Evolutionary conservation across 2,797 vertebrate genomes (phyloP), one percentile per base, ranked within the genome.

Genomic region (Amniataba percoides): DNA sequence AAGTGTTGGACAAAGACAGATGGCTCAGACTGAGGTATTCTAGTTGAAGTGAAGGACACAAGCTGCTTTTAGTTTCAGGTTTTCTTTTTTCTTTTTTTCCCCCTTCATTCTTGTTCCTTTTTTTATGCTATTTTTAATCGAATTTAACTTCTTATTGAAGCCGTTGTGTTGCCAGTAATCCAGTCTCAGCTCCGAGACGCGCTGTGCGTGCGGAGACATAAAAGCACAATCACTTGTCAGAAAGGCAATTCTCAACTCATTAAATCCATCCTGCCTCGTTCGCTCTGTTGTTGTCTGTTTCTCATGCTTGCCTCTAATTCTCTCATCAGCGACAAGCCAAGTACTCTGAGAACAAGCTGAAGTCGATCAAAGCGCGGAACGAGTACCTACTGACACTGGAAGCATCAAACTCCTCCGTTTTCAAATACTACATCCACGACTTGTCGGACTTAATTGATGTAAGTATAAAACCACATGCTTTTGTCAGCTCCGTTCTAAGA

Each of bases 371-470:
- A 95, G 97, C 98, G 0, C 95, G 98, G 63, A 99, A 99, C 65
- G 98, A 99, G 82, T 99, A 99, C 92, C 95, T 99, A 63, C 96
- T 99, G 88, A 99, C 98, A 16, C 96, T 99, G 69, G 98, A 99
- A 95, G 98, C 98, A 25, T 96, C 97, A 52, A 99, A 99, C 85
- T 96, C 97, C 71, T 98, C 98, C 0, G 96, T 99, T 77, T 99
- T 98, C 96, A 99, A 99, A 92, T 99, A 99, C 91, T 99, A 99
- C 85, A 98, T 99, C 92, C 97, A 99, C 12, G 98, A 99, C 91
- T 95, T 99, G 93, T 98, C 98, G 0, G 98, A 99, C 93, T 90
- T 99, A 94, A 99, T 99, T 80, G 98, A 99, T 49, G 98, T 99
- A 93, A 99, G 98, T 99, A 96, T 75, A 45, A 82, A 77, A 55